Percentiles rank a stretch among this genome's conserved stretches.
Conservation (phyloP, 2,113 vertebrate species). For the Paratilapia polleni region DNA sequence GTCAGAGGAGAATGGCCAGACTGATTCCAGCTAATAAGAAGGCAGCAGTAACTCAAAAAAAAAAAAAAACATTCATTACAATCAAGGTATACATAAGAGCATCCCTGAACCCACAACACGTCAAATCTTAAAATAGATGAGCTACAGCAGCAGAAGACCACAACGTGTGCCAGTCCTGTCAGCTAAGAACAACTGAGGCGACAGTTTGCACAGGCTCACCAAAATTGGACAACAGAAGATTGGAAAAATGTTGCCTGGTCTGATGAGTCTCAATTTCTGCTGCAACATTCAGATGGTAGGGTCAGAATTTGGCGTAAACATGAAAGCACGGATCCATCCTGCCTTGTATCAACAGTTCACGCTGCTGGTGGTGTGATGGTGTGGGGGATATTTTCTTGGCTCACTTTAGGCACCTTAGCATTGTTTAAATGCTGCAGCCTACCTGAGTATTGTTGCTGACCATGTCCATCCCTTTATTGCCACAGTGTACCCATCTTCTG, state of each 20-base stretch:
- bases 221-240: neutral
- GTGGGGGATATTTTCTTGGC: neutral
- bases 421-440: no score
- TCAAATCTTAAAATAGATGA: accelerated
- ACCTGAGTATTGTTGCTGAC: no score
- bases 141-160: neutral
- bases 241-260: accelerated
- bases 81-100: neutral
- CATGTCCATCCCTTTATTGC: no score
- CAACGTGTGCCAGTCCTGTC: neutral
- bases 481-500: no score
- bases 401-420: neutral
- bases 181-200: neutral
- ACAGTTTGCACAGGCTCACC: neutral
- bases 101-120: neutral
- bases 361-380: accelerated
- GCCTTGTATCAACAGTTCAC: accelerated
- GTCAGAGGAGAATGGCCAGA: no score
- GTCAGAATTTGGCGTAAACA: neutral
- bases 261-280: neutral
- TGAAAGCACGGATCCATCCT: no score
- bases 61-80: neutral
- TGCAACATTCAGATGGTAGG: neutral
- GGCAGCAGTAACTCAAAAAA: neutral
- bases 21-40: no score